Evolutionary conservation across 2,113 vertebrate species (phyloP), one percentile per base, ranked within the genome.

Genomic region (Barnardius zonarius): DNA sequence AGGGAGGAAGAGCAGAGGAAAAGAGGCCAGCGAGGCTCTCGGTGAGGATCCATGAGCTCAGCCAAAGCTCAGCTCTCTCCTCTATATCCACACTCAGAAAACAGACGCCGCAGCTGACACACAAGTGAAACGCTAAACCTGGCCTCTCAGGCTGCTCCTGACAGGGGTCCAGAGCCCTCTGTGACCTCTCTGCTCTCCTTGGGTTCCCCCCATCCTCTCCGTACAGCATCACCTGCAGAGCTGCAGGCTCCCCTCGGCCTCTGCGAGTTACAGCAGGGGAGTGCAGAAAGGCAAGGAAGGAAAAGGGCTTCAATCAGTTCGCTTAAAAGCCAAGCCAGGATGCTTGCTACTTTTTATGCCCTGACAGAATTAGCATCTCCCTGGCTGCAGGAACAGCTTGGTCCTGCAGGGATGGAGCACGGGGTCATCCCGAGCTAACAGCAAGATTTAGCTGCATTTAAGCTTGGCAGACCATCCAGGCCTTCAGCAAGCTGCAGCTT

Each of bases 1-100:
- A 95, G 64, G 94, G 88, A 95, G 35, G 69, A 91, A 15, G 30
- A 43, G 86, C 74, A 77, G 80, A 81, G 92, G 91, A 93, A 83
- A 51, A 94, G 91, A 86, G 74, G 83, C 80, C 83, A 75, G 82
- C 0, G 0, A 70, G 86, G 88, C 73, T 24, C 63, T 64, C 17
- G 0, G 0, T n/a, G 64, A 92, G 66, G 57, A 55, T 22, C 52
- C 49, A 8, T 0, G 8, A 48, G 80, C 92, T 80, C 64, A 37
- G 75, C 63, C 49, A 55, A 62, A 67, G 68, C 61, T 10, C 10
- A 3, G 83, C 70, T 78, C 33, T 54, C 76, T 35, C 80, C 91
- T 80, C n/a, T 18, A 13, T 14, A 27, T 8, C 63, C 84, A 14
- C 2, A 0, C 85, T 30, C 48, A 37, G 54, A 54, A 67, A 59